Conservation (phyloP, 2,888 invertebrate genomes). For the Drosophila nr. perissopoda region DNA sequence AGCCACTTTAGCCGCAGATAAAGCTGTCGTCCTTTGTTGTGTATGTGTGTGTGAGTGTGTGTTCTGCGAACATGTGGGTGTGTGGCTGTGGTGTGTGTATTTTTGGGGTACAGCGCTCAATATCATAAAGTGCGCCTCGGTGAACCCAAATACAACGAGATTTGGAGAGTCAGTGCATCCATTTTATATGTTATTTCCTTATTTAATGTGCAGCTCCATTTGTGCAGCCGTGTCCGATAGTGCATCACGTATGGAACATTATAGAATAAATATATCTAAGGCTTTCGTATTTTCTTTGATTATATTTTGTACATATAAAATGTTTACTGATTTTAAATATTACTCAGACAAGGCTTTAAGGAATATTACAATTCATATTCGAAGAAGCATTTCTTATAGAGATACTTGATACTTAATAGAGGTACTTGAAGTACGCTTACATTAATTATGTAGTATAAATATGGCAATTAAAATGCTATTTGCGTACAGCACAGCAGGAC, state of each 20-base stretch:
- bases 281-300: not conserved
- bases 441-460: not conserved
- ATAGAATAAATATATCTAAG: no score
- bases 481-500: not conserved
- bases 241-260: not conserved
- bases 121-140: conserved; percentile 65
- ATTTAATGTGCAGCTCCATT: conserved; percentile 35
- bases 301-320: not conserved
- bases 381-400: not conserved
- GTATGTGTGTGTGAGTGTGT: not conserved
- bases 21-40: conserved; percentile 66
- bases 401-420: not conserved
- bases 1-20: conserved; percentile 75
- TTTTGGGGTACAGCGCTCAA: conserved; percentile 16
- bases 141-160: conserved; percentile 47
- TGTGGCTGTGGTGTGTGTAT: not conserved
- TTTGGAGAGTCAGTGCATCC: conserved; percentile 48
- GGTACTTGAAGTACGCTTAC: not conserved
- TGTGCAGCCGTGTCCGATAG: conserved; percentile 14
- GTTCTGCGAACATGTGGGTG: not conserved
- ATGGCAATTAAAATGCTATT: conserved; percentile 22
- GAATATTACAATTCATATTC: not conserved
- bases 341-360: not conserved
- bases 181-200: conserved; percentile 34
- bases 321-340: not conserved